Percentiles rank a stretch among this genome's conserved stretches.
These are phyloP conservation scores for Drosophila jambulina DNA, from an alignment of 1,140 invertebrate genomes.

Conservation along the genomic window DNA sequence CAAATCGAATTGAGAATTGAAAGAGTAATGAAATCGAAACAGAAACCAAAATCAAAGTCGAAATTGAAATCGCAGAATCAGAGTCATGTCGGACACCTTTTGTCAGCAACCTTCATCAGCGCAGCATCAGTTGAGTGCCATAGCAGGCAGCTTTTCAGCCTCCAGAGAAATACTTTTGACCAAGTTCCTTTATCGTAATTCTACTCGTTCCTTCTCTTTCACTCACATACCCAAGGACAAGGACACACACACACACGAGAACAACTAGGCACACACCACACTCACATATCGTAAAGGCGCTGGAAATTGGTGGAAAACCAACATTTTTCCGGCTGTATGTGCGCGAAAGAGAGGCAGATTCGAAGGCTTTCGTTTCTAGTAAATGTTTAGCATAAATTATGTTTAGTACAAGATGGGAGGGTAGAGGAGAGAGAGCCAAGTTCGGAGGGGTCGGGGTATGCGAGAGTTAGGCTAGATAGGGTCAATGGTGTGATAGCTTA, in stretches of 20 bases:
- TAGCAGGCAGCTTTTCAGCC: slow-evolving; percentile 11
- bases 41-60: neutral
- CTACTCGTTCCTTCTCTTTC: slow-evolving; percentile 11
- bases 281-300: slow-evolving; percentile 38
- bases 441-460: neutral
- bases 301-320: neutral
- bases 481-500: slow-evolving; percentile 54
- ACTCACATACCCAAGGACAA: slow-evolving; percentile 11
- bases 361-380: slow-evolving; percentile 17
- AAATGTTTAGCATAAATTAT: slow-evolving; percentile 33
- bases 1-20: slow-evolving; percentile 3
- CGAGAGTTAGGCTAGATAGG: slow-evolving; percentile 35
- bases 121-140: neutral
- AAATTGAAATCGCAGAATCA: neutral
- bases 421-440: slow-evolving; percentile 7
- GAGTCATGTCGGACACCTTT: slow-evolving; percentile 3
- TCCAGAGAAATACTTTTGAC: slow-evolving; percentile 11
- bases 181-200: slow-evolving; percentile 18
- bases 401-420: neutral
- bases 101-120: slow-evolving; percentile 1
- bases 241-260: slow-evolving; percentile 10
- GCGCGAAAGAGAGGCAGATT: slow-evolving; percentile 5
- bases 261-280: slow-evolving; percentile 11
- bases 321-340: slow-evolving; percentile 2
- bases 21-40: neutral